These are phyloP conservation scores for Trissolcus japonicus DNA, from an alignment of 2,888 invertebrate genomes.

Conservation along the genomic window DNA sequence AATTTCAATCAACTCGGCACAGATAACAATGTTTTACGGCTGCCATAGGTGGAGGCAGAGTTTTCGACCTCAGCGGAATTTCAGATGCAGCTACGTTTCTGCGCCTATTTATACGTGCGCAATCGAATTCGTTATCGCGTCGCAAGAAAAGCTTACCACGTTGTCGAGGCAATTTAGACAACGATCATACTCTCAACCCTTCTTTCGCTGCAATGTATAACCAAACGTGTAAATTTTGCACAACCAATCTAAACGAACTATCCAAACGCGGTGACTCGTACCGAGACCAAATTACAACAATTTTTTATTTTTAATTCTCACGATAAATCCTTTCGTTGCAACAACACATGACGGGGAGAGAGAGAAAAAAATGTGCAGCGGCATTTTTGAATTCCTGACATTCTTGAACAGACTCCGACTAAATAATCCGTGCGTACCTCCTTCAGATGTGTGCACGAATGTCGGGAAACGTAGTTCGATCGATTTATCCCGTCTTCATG, in stretches of 20 bases:
- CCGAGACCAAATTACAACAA: too few relatives aligned
- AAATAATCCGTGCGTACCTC: conserved; percentile 30
- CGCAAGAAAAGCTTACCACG: not conserved
- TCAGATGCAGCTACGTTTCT: conserved; percentile 11
- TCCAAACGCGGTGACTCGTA: too few relatives aligned
- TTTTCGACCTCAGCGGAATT: conserved; percentile 2
- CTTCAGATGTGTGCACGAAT: conserved; percentile 16
- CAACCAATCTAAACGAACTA: too few relatives aligned
- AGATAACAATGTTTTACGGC: too few relatives aligned
- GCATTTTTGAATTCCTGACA: conserved; percentile 22
- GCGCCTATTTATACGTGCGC: conserved; percentile 13
- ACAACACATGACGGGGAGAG: too few relatives aligned
- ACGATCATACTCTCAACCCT: not conserved
- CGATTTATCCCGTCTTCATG: conserved; percentile 44
- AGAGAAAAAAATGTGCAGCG: not conserved
- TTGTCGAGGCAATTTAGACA: conserved; percentile 3
- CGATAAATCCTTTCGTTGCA: too few relatives aligned
- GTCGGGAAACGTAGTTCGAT: conserved; percentile 38
- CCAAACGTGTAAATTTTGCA: too few relatives aligned
- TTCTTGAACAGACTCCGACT: conserved; percentile 19
- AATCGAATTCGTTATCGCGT: conserved; percentile 14
- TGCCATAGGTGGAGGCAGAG: too few relatives aligned
- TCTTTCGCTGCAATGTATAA: too few relatives aligned
- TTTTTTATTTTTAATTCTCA: too few relatives aligned
- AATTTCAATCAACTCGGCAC: too few relatives aligned